Evolutionary conservation across 2,888 invertebrate species (phyloP).

Genomic region (Phaedon cochleariae): DNA sequence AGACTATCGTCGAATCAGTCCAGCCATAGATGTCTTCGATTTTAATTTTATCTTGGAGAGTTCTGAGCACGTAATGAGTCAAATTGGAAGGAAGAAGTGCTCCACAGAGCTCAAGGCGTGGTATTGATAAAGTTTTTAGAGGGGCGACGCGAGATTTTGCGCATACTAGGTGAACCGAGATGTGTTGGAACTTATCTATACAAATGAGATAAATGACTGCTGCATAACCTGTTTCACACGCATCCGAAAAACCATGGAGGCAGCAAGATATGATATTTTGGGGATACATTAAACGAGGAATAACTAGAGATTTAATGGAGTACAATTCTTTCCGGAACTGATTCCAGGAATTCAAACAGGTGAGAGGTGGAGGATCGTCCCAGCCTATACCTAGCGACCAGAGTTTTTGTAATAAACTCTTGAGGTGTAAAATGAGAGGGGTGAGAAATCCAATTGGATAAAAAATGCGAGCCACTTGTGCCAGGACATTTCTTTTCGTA

Average conservation of each 20-base stretch:
- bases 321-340: too few relatives aligned
- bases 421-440: not conserved
- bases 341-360: not conserved
- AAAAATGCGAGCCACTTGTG: not conserved
- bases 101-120: not conserved
- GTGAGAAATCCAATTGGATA: not conserved
- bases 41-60: not conserved
- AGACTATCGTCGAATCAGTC: not conserved
- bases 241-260: too few relatives aligned
- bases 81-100: not conserved
- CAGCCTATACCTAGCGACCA: not conserved
- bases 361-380: not conserved
- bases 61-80: not conserved
- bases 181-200: not conserved
- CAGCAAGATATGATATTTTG: too few relatives aligned
- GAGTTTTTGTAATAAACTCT: not conserved
- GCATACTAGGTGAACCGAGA: not conserved
- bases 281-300: not conserved
- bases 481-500: not conserved
- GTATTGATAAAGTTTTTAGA: conserved; percentile 1
- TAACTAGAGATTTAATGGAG: not conserved
- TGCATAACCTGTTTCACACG: not conserved
- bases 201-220: not conserved
- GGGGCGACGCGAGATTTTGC: not conserved
- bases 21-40: not conserved